Evolutionary conservation across 2,113 vertebrate genomes (phyloP).

Genomic region (Strigops habroptila): DNA sequence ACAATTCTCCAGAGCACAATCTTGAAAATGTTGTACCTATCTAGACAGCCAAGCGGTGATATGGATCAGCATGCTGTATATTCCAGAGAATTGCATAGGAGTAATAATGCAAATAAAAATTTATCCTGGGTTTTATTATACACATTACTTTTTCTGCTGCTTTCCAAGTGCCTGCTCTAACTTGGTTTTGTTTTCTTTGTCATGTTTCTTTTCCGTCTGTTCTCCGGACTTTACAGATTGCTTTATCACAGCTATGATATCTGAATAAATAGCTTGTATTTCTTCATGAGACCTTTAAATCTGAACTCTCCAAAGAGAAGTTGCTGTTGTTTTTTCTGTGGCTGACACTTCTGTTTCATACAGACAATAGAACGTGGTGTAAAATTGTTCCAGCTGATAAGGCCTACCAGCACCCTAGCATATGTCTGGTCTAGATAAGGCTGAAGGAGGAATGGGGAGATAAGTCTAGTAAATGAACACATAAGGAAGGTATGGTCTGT

Average conservation of each 20-base stretch:
- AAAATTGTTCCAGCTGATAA: background rate
- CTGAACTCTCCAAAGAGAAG: background rate
- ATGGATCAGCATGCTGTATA: background rate
- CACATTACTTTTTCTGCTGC: background rate
- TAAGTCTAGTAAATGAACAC: background rate
- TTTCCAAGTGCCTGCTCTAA: background rate
- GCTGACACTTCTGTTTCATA: background rate
- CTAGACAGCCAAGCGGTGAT: background rate
- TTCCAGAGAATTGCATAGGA: background rate
- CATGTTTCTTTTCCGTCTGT: background rate
- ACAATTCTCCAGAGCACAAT: background rate
- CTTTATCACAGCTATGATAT: background rate
- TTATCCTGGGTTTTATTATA: background rate
- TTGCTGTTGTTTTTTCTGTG: background rate
- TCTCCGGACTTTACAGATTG: background rate
- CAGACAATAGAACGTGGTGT: background rate
- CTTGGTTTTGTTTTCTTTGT: background rate
- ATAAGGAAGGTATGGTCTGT: background rate
- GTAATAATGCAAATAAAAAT: background rate
- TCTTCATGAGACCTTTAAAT: background rate
- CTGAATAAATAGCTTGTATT: background rate
- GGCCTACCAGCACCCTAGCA: background rate
- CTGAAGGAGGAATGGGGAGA: background rate
- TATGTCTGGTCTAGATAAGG: conserved; percentile 14
- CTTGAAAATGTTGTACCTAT: background rate